These are phyloP conservation scores for Lethenteron camtschaticum DNA, from an alignment of 2,113 vertebrate species.

Conservation along the genomic window DNA sequence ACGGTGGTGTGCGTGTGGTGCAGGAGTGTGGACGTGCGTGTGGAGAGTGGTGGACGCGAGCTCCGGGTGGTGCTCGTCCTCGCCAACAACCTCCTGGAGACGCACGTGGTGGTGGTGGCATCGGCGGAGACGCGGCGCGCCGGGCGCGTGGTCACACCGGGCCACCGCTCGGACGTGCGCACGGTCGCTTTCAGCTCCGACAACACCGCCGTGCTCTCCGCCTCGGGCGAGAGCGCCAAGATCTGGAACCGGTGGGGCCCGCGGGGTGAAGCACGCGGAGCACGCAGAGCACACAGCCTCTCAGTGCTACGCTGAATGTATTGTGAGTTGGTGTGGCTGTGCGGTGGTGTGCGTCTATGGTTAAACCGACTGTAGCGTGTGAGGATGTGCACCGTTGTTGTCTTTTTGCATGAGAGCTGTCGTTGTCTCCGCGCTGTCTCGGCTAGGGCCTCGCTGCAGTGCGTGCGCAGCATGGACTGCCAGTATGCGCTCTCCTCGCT, in stretches of 20 bases:
- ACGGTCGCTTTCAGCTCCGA: conserved; percentile 84
- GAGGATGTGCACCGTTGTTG: no score
- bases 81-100: conserved; percentile 69
- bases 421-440: not conserved
- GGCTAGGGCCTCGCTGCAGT: conserved; percentile 58
- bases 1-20: no score
- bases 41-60: conserved; percentile 19
- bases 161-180: conserved; percentile 65
- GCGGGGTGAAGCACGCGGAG: no score
- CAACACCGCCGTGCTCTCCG: conserved; percentile 74
- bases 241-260: conserved; percentile 71
- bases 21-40: no score
- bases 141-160: conserved; percentile 41
- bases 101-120: conserved; percentile 22
- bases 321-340: no score
- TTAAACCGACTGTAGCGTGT: no score
- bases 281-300: no score
- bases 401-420: no score
- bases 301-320: no score
- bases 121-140: conserved; percentile 26
- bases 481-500: conserved; percentile 72
- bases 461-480: conserved; percentile 73
- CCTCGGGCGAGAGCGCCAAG: conserved; percentile 63
- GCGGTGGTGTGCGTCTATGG: no score
- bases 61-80: conserved; percentile 57